Evolutionary conservation across 1,140 invertebrate genomes (phyloP), one percentile per base, ranked within the genome.

Genomic region (Hycleus cichorii): DNA sequence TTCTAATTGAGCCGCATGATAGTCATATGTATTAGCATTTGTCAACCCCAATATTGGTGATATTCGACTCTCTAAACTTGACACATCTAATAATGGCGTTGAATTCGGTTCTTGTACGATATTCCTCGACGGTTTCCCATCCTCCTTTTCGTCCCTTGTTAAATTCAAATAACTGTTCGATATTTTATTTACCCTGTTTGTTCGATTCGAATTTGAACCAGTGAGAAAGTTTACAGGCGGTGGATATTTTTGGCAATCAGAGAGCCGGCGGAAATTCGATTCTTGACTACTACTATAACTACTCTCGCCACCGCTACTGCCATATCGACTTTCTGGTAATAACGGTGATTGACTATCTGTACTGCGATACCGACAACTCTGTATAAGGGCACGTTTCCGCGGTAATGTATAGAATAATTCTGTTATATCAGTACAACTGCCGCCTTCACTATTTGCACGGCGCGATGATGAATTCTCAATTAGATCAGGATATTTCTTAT

Each of bases 1-100:
- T 66, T 89, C 86, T 44, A 90, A 72, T 68, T 89, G 87, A 3
- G 85, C 84, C 0, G 86, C 83, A 69, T 87, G 83, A 70, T 88
- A 89, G 64, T 88, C 85, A 68, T 86, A 88, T 32, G 86, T 66
- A 73, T 75, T 72, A 10, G 72, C 69, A 47, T 76, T 77, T 26
- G 79, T 12, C 73, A 73, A 1, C 72, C 67, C 4, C 73, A 68
- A 58, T 10, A 61, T 60, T 49, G 64, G 68, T 48, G 39, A 56
- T 8, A 52, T 48, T 12, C 68, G 49, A 61, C 58, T 67, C 55
- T 73, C 67, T 9, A 81, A 72, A 12, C 75, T 75, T 8, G 76
- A 75, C 9, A 81, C 68, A 61, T 81, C 78, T 39, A 81, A 9
- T 11, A 81, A 68, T 9, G 80, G 80, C 18, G 80, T 81, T 63